phyloP scores from a whole-genome alignment of 35 echinoderm and acorn worm species.

The Anneissia japonica region DNA sequence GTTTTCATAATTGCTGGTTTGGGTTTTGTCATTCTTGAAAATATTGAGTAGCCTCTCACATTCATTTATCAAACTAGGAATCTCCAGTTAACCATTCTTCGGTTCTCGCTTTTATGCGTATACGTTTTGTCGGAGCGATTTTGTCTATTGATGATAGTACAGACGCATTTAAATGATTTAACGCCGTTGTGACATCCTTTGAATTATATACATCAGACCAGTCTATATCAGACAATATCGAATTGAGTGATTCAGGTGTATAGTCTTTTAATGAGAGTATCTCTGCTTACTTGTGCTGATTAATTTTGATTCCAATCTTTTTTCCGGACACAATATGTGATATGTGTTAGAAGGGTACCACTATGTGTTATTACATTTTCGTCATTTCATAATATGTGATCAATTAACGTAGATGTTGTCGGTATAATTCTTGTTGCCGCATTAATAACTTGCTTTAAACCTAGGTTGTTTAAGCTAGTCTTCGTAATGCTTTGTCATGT shows the following conservation, averaged over 20 bases:
- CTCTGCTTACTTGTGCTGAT: neutral
- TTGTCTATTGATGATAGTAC: neutral
- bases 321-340: neutral
- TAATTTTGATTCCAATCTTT: neutral
- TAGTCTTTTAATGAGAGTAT: neutral
- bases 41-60: neutral
- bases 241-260: neutral
- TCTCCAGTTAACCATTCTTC: neutral
- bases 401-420: no score
- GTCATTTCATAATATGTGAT: neutral
- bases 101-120: neutral
- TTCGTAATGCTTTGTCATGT: no score
- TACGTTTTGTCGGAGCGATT: neutral
- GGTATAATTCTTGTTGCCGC: no score
- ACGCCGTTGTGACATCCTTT: neutral
- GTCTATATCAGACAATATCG: neutral
- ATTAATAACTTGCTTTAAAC: no score
- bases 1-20: neutral
- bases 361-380: neutral
- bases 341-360: neutral
- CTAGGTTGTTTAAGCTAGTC: no score
- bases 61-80: neutral
- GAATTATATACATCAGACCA: neutral
- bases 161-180: neutral
- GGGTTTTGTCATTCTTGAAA: neutral